phyloP scores from a whole-genome alignment of 1,140 invertebrate species.

The Nasonia vitripennis region DNA sequence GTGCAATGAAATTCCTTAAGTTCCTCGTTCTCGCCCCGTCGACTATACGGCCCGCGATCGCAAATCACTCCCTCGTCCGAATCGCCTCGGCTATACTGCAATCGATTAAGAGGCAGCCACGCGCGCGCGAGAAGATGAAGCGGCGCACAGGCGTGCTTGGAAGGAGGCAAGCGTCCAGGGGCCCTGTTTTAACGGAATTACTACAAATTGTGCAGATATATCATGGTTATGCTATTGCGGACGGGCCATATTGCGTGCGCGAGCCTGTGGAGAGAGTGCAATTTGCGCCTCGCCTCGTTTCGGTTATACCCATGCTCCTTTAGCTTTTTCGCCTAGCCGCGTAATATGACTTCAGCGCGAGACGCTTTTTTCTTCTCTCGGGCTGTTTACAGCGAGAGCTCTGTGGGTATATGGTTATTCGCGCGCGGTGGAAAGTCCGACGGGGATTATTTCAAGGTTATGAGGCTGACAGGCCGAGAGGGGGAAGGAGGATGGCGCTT shows the following conservation, averaged over 20 bases:
- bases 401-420: neutral
- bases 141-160: conserved; percentile 9
- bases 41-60: conserved; percentile 9
- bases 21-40: neutral
- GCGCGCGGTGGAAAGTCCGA: neutral
- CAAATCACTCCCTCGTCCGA: conserved; percentile 44
- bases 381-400: neutral
- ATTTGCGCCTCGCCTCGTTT: conserved; percentile 26
- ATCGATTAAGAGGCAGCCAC: conserved; percentile 42
- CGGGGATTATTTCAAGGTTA: conserved; percentile 14
- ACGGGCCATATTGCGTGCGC: conserved; percentile 60
- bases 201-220: conserved; percentile 65
- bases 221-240: conserved; percentile 65
- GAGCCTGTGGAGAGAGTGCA: conserved; percentile 36
- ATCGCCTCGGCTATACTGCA: neutral
- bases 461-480: neutral
- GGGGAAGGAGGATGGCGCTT: neutral
- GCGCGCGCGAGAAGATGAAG: conserved; percentile 36
- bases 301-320: neutral
- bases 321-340: neutral
- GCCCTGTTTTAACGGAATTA: conserved; percentile 63
- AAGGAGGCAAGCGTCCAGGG: conserved; percentile 39
- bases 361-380: neutral
- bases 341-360: conserved; percentile 3
- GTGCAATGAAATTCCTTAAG: conserved; percentile 45